Evolutionary conservation across 2,113 vertebrate genomes (phyloP), one percentile per base, ranked within the genome.

Genomic region (Ameiurus melas): DNA sequence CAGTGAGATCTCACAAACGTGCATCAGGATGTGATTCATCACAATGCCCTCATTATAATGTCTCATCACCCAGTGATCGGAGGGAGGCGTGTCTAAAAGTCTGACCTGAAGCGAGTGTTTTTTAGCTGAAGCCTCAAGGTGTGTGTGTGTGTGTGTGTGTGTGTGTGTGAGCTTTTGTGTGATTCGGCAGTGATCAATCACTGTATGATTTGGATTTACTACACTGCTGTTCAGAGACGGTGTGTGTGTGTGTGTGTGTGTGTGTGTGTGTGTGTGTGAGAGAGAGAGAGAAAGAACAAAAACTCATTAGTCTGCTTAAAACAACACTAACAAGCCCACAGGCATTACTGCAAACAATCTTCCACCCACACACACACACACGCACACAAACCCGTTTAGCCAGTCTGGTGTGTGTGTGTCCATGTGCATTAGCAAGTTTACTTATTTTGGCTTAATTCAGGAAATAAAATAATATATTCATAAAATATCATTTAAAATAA

Each of bases 241-340:
- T 3, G 47, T 47, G 47, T 47, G 47, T 79, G 22, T n/a, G 47
- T n/a, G 22, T 53, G 9, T 83, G 96, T 95, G 43, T 95, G 96
- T 85, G 95, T 94, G 66, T 30, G 66, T 70, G 66, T 33, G 66
- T 5, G 64, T 30, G n/a, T 30, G 64, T 16, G 27, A 14, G n/a
- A 71, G 30, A 36, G 66, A 68, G 66, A n/a, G 58, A 20, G 25
- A n/a, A 10, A 4, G 12, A 66, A n/a, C 25, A n/a, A 66, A 8
- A 12, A 66, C 62, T n/a, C 10, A 12, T 27, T 66, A n/a, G 4
- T 4, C 12, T 27, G 27, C 62, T n/a, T 39, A 30, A 70, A n/a
- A 70, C 9, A 73, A 73, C 70, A 73, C 16, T 36, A 39, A 39
- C 6, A 39, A 36, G 5, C 30, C 33, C 33, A 39, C 70, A 39